phyloP scores from a whole-genome alignment of 2,113 vertebrate genomes.

The Corythornis vintsioides region DNA sequence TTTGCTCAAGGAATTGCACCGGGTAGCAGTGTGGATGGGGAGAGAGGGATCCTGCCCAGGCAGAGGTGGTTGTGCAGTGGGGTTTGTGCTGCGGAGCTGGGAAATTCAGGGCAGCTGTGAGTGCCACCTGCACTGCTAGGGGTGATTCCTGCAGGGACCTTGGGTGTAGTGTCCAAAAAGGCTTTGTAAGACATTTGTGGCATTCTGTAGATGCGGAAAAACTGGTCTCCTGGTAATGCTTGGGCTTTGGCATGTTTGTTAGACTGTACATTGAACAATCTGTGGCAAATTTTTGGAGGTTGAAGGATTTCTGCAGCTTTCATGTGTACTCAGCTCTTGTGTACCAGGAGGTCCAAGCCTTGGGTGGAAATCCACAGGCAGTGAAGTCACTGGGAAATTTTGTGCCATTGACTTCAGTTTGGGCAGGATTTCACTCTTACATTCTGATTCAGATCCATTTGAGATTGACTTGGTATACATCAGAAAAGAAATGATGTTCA shows the following conservation, averaged over 20 bases:
- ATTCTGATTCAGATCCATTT: background rate
- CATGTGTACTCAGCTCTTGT: background rate
- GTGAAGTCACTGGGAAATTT: constrained; percentile 1
- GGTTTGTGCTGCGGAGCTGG: background rate
- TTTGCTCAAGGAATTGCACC: fast-evolving
- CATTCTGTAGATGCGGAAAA: background rate
- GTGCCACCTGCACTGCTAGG: fast-evolving
- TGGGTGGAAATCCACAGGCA: background rate
- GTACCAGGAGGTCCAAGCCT: background rate
- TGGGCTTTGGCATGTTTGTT: background rate
- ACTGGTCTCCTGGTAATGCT: background rate
- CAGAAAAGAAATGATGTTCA: background rate
- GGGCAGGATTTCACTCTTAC: background rate
- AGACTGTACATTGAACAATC: background rate
- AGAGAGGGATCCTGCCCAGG: background rate
- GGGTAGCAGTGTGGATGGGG: fast-evolving
- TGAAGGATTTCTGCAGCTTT: background rate
- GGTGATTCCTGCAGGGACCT: fast-evolving
- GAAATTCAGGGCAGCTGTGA: fast-evolving
- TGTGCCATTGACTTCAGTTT: background rate
- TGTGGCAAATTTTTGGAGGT: background rate
- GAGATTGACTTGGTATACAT: background rate
- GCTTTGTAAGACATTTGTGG: background rate
- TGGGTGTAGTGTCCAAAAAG: background rate
- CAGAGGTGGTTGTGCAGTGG: fast-evolving